Evolutionary conservation across 2,797 vertebrate genomes (phyloP), one percentile per base, ranked within the genome.

Genomic region (Botia almorhae): DNA sequence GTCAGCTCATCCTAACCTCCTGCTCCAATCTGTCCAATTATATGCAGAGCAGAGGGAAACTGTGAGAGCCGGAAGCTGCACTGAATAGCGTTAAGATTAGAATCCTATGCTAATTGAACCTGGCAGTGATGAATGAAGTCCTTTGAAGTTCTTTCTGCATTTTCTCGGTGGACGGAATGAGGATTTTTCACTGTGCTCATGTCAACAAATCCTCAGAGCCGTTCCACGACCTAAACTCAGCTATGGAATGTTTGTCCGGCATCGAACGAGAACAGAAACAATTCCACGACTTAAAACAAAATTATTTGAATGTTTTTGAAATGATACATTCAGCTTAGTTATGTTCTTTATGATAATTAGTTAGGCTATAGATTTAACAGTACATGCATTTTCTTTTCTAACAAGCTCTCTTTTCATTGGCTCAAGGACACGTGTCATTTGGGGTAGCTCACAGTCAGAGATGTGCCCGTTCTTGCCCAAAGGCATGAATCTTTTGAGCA

Each of bases 121-220:
- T 73, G 81, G 69, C 81, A 78, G 69, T 82, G 81, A 82, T 68
- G 74, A 82, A 82, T 82, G 74, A 77, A 77, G n/a, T 19, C 26
- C 53, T 78, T 82, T 74, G 70, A 72, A 72, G 26, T 56, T 21
- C 70, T 55, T 70, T 76, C 13, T 33, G 7, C 12, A 5, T 16
- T 63, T 63, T 77, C 74, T 73, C 61, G 12, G 21, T 60, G 19
- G 43, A 61, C 36, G 10, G 48, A 51, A 60, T 68, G 63, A 60
- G 21, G 78, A 51, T 61, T 71, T 64, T 58, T 56, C 17, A 36
- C 61, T 16, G 16, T 36, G 61, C 61, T 64, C 48, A 56, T 53
- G 36, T 77, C 58, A 71, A 77, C 68, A 82, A 76, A 67, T 19
- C 74, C 48, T 29, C 10, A 46, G 55, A 17, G 53, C 21, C 60